These are phyloP conservation scores for Sinocyclocheilus grahami DNA, from an alignment of 2,113 vertebrate genomes.

Conservation along the genomic window DNA sequence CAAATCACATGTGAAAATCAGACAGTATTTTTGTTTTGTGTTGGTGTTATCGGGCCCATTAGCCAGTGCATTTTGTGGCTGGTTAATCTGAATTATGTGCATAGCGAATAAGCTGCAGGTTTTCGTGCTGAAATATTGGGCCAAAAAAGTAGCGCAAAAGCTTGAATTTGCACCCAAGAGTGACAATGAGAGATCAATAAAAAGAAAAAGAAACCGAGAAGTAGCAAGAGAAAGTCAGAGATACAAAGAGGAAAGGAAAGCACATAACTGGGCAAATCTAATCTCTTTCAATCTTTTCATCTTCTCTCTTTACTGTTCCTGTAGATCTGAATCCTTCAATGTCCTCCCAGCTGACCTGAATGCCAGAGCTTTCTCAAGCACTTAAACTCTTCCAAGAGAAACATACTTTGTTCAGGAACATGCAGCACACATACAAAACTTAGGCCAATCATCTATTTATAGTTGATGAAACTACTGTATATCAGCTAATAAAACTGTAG, in stretches of 20 bases:
- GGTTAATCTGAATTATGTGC: background rate
- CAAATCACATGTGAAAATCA: background rate
- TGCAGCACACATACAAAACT: background rate
- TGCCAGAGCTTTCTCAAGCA: slow-evolving; percentile 22
- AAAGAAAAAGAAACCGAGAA: background rate
- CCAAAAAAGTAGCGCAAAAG: background rate
- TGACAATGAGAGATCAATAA: background rate
- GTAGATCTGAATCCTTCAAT: slow-evolving; percentile 38
- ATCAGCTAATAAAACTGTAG: background rate
- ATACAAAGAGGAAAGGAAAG: background rate
- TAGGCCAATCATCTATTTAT: background rate
- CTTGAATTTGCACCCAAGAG: slow-evolving; percentile 3
- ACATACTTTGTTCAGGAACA: slow-evolving; percentile 2
- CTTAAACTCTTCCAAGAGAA: slow-evolving; percentile 23
- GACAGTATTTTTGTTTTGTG: background rate
- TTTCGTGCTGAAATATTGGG: background rate
- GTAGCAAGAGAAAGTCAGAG: slow-evolving; percentile 4
- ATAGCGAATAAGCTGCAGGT: background rate
- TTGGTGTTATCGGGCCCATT: background rate
- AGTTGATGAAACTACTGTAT: background rate
- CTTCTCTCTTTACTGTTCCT: slow-evolving; percentile 42
- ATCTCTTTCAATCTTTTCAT: slow-evolving; percentile 46
- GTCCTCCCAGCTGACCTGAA: slow-evolving; percentile 18
- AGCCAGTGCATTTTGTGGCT: background rate
- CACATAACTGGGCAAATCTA: slow-evolving; percentile 33